Conservation (phyloP, 2,888 invertebrate species). For the Tipula lateralis region DNA sequence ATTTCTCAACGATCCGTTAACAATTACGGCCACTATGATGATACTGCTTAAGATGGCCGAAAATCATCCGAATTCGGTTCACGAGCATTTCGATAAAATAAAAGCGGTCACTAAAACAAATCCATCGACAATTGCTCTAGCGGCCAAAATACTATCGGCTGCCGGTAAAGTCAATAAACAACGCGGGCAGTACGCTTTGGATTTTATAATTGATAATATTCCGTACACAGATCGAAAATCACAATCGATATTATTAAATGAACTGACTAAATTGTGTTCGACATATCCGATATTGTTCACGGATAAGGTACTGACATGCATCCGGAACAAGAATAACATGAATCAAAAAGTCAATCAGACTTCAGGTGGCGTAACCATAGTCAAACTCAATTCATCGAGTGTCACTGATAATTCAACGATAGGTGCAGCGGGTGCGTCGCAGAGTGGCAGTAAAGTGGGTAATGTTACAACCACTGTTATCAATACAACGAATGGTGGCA, state of each 20-base stretch:
- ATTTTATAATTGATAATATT: slow-evolving; percentile 73
- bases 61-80: slow-evolving; percentile 63
- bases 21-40: slow-evolving; percentile 62
- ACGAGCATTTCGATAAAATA: slow-evolving; percentile 65
- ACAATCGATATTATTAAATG: slow-evolving; percentile 70
- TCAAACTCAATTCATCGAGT: slow-evolving; percentile 60
- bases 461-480: slow-evolving; percentile 33
- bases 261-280: slow-evolving; percentile 75
- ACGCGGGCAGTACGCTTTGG: slow-evolving; percentile 73
- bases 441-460: not conserved
- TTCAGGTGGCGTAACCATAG: slow-evolving; percentile 72
- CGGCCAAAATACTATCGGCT: slow-evolving; percentile 65
- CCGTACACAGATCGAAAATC: slow-evolving; percentile 65
- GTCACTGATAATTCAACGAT: slow-evolving; percentile 20
- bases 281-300: slow-evolving; percentile 76
- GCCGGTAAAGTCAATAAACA: slow-evolving; percentile 71
- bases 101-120: slow-evolving; percentile 62
- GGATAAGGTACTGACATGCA: slow-evolving; percentile 70
- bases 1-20: slow-evolving; percentile 59
- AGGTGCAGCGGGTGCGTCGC: slow-evolving; percentile 35
- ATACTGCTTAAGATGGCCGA: slow-evolving; percentile 72
- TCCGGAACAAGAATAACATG: slow-evolving; percentile 59
- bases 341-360: slow-evolving; percentile 57
- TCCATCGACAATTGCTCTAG: slow-evolving; percentile 60
- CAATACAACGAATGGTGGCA: slow-evolving; percentile 34